phyloP scores from a whole-genome alignment of 2,113 vertebrate species.

The Calidris pygmaea region DNA sequence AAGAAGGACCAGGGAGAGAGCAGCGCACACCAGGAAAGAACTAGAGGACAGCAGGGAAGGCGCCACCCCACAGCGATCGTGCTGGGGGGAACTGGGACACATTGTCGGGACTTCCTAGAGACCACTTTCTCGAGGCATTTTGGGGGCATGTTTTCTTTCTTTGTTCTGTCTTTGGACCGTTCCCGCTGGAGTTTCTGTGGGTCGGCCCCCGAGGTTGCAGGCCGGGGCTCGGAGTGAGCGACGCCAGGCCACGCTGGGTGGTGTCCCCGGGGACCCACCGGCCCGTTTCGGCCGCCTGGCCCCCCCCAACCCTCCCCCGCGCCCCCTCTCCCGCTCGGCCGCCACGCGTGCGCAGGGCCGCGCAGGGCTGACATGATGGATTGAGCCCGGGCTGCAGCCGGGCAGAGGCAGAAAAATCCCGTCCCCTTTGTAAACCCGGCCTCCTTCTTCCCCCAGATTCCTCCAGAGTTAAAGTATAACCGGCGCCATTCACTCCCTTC shows the following conservation, averaged over 20 bases:
- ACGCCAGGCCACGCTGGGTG: not conserved
- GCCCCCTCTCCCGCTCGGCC: not conserved
- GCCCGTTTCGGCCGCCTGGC: not conserved
- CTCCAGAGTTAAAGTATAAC: conserved; percentile 97
- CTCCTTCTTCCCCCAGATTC: conserved; percentile 70
- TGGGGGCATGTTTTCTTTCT: not conserved
- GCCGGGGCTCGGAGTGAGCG: not conserved
- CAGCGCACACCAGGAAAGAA: not conserved
- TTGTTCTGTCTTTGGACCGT: not conserved
- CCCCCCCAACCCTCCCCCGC: too few species aligned
- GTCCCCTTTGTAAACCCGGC: conserved; percentile 75
- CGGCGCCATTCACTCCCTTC: conserved; percentile 82
- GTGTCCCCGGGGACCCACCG: not conserved
- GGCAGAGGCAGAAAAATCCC: conserved; percentile 67
- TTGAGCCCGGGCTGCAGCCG: conserved; percentile 66
- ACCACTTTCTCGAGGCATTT: not conserved
- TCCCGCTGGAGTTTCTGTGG: not conserved
- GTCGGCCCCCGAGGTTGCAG: not conserved
- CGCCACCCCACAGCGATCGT: not conserved
- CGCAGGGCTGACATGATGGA: conserved; percentile 74
- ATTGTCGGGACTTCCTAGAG: not conserved
- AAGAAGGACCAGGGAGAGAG: not conserved
- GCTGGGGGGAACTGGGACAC: not conserved
- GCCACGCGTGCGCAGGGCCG: conserved; percentile 39
- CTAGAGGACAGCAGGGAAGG: not conserved